These are phyloP conservation scores for Phacellophora camtschatica DNA, from an alignment of 30 jellyfish, hydroid and myxozoan genomes.

Conservation along the genomic window DNA sequence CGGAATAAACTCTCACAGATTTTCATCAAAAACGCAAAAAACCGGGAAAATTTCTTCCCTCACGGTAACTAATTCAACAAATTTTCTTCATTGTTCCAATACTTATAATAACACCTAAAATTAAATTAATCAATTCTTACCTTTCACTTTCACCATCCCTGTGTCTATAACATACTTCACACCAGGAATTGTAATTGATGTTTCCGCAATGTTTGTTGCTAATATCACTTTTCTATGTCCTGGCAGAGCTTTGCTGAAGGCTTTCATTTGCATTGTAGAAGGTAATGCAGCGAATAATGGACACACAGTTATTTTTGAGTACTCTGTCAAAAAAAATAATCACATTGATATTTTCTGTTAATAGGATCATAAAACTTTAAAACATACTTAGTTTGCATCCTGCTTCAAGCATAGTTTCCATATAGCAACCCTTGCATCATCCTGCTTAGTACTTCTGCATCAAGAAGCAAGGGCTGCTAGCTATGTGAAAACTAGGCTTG, in stretches of 20 bases:
- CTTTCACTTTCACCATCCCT: constrained; percentile 96
- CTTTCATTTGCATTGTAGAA: constrained; percentile 73
- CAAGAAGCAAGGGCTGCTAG: too few species aligned
- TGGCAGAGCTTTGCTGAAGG: constrained; percentile 56
- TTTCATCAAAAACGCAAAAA: too few species aligned
- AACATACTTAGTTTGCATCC: too few species aligned
- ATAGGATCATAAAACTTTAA: too few species aligned
- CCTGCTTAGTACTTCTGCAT: neutral
- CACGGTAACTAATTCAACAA: too few species aligned
- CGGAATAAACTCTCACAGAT: too few species aligned
- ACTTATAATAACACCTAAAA: too few species aligned
- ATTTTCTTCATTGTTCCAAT: too few species aligned
- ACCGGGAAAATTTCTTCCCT: too few species aligned
- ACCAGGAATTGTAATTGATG: constrained; percentile 96
- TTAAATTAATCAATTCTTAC: constrained; percentile 23
- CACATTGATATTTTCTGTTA: neutral
- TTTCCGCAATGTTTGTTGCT: constrained; percentile 98
- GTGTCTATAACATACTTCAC: constrained; percentile 93
- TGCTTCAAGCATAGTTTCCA: too few species aligned
- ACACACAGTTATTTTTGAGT: constrained; percentile 72
- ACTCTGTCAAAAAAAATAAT: constrained; percentile 32
- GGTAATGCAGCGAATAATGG: constrained; percentile 98
- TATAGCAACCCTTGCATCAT: neutral
- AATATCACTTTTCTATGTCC: constrained; percentile 90
- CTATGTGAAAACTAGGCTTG: too few species aligned